Evolutionary conservation across 2,888 invertebrate species (phyloP).

Genomic region (Pasiphila rectangulata): DNA sequence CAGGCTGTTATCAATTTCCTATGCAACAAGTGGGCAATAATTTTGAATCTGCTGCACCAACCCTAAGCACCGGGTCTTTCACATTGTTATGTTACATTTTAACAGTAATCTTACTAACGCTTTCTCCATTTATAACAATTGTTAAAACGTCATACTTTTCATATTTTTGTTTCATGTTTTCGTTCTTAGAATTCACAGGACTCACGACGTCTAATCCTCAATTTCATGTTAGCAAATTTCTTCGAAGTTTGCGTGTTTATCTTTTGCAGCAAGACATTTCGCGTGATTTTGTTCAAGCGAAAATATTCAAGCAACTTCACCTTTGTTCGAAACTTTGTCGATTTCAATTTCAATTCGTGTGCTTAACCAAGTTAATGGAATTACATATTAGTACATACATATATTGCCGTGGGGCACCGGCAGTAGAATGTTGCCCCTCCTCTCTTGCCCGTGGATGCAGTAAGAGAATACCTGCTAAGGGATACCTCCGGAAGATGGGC

Average conservation of each 20-base stretch:
- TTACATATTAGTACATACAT: not conserved
- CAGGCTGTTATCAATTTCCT: conserved; percentile 77
- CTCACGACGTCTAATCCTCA: conserved; percentile 60
- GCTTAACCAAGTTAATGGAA: conserved; percentile 27
- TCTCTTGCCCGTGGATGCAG: no score
- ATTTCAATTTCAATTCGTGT: conserved; percentile 44
- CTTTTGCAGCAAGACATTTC: conserved; percentile 63
- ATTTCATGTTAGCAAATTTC: conserved; percentile 61
- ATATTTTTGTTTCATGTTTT: conserved; percentile 41
- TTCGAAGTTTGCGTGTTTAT: conserved; percentile 70
- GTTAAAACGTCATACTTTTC: conserved; percentile 23
- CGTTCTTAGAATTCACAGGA: conserved; percentile 52
- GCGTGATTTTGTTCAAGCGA: conserved; percentile 61
- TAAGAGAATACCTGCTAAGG: no score
- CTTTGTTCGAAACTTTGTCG: conserved; percentile 50
- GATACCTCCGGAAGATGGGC: no score
- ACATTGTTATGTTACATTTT: conserved; percentile 34
- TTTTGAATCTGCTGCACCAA: conserved; percentile 70
- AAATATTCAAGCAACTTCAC: conserved; percentile 65
- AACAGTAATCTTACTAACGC: conserved; percentile 38
- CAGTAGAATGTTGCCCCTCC: no score
- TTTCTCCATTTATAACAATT: conserved; percentile 4
- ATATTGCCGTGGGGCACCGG: no score
- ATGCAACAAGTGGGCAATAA: conserved; percentile 79
- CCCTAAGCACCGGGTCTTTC: conserved; percentile 48